Evolutionary conservation across 2,888 invertebrate species (phyloP), one percentile per base, ranked within the genome.

Genomic region (Scaptomyza cyrtandrae): DNA sequence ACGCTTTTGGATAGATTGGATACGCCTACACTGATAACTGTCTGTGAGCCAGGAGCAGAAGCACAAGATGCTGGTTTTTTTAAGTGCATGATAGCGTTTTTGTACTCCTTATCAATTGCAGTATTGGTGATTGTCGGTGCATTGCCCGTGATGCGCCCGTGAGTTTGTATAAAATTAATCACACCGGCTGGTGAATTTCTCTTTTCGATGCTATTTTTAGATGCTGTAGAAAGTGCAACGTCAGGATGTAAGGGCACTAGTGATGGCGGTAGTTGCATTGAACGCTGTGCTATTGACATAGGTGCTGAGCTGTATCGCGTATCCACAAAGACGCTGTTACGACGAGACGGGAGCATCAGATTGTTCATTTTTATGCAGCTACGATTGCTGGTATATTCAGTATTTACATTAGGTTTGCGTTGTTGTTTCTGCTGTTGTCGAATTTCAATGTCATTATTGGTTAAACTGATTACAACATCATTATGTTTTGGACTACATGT

Each of bases 151-250:
- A 86, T 64, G 10, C 88, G 87, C 2, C 90, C 84, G 44, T 85
- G 84, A 0, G 84, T 85, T 31, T 86, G 89, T 56, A 86, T 89
- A 31, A 90, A 89, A 50, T 90, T 89, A 3, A 89, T 86, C 4
- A 89, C 90, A 13, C 89, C 87, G 3, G 81, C 79, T 33, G 76
- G 80, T 35, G 78, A 82, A 44, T 57, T 71, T 64, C 75, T 89
- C 57, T 68, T 83, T 29, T 69, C 80, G n/a, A 54, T 52, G 11
- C 14, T 61, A 43, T 24, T 63, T 48, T 60, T 75, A 6, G 48
- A 6, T 11, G 55, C 49, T 24, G 73, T 77, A 2, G 71, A 43
- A 24, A 64, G 14, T 0, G 71, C 19, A 11, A 76, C 19, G 2
- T 86, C 75, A 1, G 71, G 49, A 41, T 65, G 61, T 7, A 71